Evolutionary conservation across 64 coral and sea anemone species (phyloP).

Genomic region (Cladopsammia gracilis): DNA sequence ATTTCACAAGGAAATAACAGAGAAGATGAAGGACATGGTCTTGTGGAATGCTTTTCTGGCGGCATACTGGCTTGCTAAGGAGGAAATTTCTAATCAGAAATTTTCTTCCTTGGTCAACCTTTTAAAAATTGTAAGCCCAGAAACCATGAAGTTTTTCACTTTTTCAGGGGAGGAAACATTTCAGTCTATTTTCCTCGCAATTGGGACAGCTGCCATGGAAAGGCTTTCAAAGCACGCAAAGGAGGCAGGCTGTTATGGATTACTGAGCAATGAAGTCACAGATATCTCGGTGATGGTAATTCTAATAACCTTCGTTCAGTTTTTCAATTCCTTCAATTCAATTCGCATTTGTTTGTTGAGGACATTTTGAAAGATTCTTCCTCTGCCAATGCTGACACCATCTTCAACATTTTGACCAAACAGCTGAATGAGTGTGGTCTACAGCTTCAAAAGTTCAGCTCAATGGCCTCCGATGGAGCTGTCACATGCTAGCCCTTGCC

Average conservation of each 20-base stretch:
- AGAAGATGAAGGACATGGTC: constrained; percentile 31
- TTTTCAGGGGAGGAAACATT: constrained; percentile 48
- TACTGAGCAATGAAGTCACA: constrained; percentile 48
- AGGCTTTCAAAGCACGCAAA: constrained; percentile 6
- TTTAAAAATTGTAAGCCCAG: constrained; percentile 35
- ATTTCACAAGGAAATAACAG: constrained; percentile 48
- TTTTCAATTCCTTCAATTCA: constrained; percentile 68
- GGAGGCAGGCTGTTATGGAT: constrained; percentile 32
- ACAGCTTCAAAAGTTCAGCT: constrained; percentile 48
- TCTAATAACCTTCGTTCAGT: constrained; percentile 61
- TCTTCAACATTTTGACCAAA: constrained; percentile 15
- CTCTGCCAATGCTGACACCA: constrained; percentile 22
- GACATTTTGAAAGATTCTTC: constrained; percentile 13
- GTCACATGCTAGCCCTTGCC: constrained; percentile 70
- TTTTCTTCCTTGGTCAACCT: constrained; percentile 50
- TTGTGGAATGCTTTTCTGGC: constrained; percentile 53
- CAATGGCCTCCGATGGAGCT: constrained; percentile 43
- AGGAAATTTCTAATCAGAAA: constrained; percentile 52
- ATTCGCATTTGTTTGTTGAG: constrained; percentile 73
- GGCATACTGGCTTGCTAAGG: constrained; percentile 54
- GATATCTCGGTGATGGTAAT: constrained; percentile 53
- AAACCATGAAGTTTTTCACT: constrained; percentile 40
- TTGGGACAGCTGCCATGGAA: constrained; percentile 25
- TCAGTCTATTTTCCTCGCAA: constrained; percentile 31
- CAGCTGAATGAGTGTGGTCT: constrained; percentile 9